Conservation (phyloP, 2,113 vertebrate genomes). For the Chrysemys picta region DNA sequence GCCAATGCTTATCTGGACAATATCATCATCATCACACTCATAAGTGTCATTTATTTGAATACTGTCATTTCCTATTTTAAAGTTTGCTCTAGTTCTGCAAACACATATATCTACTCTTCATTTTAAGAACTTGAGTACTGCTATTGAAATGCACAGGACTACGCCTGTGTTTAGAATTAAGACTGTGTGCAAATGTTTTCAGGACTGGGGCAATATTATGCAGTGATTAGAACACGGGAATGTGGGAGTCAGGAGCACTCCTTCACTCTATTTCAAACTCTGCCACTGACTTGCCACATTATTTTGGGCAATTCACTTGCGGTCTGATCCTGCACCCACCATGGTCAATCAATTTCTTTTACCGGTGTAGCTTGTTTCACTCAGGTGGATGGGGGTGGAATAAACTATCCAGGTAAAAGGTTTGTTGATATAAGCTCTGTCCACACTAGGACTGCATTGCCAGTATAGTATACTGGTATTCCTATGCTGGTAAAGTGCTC, state of each 20-base stretch:
- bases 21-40: not conserved
- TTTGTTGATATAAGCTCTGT: not conserved
- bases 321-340: not conserved
- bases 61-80: not conserved
- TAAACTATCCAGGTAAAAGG: not conserved
- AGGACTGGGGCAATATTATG: slow-evolving; percentile 24
- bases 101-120: slow-evolving; percentile 51
- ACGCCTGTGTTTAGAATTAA: slow-evolving; percentile 24
- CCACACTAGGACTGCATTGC: not conserved
- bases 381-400: not conserved
- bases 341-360: not conserved
- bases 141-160: not conserved
- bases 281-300: not conserved
- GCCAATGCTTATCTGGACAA: not conserved
- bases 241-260: not conserved
- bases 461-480: not conserved
- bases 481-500: not conserved
- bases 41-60: not conserved
- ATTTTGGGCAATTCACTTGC: not conserved
- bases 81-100: not conserved
- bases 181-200: slow-evolving; percentile 60
- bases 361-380: not conserved
- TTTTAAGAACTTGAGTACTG: slow-evolving; percentile 61
- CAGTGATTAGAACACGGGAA: slow-evolving; percentile 41
- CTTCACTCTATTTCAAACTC: not conserved